A percentile compares a stretch with the other conserved stretches of the same genome.
phyloP scores from a whole-genome alignment of 2,797 vertebrate genomes.

The Balearica regulorum region DNA sequence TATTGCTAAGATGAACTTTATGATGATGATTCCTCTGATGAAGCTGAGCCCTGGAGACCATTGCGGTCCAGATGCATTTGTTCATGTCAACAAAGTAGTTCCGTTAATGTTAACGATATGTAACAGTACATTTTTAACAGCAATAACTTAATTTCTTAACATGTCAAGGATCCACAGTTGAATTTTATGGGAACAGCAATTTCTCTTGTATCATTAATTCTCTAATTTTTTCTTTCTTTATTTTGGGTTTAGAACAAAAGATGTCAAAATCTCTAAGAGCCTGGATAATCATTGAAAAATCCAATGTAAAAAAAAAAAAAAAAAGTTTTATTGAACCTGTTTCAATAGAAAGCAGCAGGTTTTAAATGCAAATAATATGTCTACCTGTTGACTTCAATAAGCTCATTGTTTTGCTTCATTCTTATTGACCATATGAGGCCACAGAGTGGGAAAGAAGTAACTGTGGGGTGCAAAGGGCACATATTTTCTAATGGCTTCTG shows the following conservation, averaged over 20 bases:
- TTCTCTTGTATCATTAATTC: neutral
- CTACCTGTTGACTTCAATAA: neutral
- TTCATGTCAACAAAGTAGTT: neutral
- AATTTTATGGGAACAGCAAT: neutral
- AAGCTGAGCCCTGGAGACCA: neutral
- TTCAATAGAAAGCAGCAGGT: neutral
- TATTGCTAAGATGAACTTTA: neutral
- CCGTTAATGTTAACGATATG: neutral
- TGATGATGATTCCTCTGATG: neutral
- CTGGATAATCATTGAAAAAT: neutral
- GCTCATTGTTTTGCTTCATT: neutral
- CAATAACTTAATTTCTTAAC: neutral
- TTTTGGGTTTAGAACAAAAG: neutral
- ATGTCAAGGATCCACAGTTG: neutral
- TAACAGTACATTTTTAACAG: neutral
- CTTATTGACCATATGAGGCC: neutral
- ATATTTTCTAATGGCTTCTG: neutral
- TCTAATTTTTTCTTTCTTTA: neutral
- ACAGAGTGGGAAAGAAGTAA: neutral
- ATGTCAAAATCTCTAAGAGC: neutral
- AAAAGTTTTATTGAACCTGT: neutral
- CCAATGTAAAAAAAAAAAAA: neutral
- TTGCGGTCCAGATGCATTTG: neutral
- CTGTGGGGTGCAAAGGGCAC: neutral
- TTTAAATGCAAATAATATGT: neutral